Evolutionary conservation across 2,888 invertebrate genomes (phyloP), one percentile per base, ranked within the genome.

Genomic region (Thymelicus lineola): DNA sequence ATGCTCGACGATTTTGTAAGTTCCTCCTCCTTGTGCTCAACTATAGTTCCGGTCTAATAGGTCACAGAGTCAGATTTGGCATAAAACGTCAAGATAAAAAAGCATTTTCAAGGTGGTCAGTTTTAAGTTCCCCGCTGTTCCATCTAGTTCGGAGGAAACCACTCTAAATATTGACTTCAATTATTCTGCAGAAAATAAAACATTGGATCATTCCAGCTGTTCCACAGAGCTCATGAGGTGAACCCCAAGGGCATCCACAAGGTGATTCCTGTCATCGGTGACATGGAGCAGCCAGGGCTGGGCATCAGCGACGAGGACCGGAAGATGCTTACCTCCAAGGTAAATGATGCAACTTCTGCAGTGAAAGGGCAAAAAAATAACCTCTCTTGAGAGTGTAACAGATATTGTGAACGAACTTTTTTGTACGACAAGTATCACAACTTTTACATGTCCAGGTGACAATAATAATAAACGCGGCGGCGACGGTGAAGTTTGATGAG

Each of bases 401-500:
- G 28, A 28, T 28, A 28, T 28, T 28, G 28, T 28, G 28, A 28
- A 28, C 3, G 28, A 28, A 28, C 3, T 20, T 20, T 20, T 20
- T 20, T 20, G 1, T 1, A 5, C 28, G 5, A 28, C 28, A 28
- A 28, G 28, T 3, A 46, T 4, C 14, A 46, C 46, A 12, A 38
- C 4, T 45, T 45, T 10, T 46, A 14, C 36, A 14, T 38, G 80
- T 76, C 10, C 80, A 93, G 93, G 88, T 91, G 1, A 82, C 91
- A 57, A 82, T 93, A 15, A 92, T 93, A 72, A 90, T 93, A 69
- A 91, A 93, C 73, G 83, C 86, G 0, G 93, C 93, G 0, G 93
- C 93, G 0, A 93, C 93, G 0, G 93, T 93, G 0, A 91, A 96
- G 77, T 98, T 98, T 80, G 97, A 98, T 82, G 98, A 98, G 85